Evolutionary conservation across 2,888 invertebrate species (phyloP).

Genomic region (Callyntrura sp.): DNA sequence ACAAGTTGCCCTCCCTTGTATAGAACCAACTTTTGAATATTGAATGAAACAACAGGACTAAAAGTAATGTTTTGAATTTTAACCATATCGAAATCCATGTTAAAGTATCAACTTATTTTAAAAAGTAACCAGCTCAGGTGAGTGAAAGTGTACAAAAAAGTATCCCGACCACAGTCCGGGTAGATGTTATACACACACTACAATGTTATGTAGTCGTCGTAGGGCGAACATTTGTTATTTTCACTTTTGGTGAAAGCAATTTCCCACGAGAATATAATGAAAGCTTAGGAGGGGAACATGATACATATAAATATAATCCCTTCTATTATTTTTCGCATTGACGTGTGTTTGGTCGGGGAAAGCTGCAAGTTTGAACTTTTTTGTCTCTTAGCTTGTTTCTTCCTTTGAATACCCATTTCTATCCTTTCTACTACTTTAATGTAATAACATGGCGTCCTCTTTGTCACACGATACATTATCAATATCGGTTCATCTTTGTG

Average conservation of each 20-base stretch:
- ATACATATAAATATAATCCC: conserved; percentile 44
- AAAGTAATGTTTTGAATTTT: conserved; percentile 67
- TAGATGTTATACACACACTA: too few relatives aligned
- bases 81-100: conserved; percentile 51
- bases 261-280: conserved; percentile 69
- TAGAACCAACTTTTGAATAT: conserved; percentile 39
- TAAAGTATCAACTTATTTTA: neutral
- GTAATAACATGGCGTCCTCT: neutral
- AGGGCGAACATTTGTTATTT: conserved; percentile 70
- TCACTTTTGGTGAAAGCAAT: conserved; percentile 73
- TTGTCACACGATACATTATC: neutral
- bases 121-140: conserved; percentile 27
- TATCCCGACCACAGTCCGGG: too few relatives aligned
- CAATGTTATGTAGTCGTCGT: neutral
- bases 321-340: conserved; percentile 65
- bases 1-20: too few relatives aligned
- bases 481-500: neutral
- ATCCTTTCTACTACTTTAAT: neutral
- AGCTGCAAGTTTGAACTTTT: conserved; percentile 39
- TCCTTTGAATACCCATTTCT: conserved; percentile 10
- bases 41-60: conserved; percentile 64
- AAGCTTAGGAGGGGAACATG: conserved; percentile 46
- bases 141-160: neutral
- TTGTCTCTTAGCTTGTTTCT: conserved; percentile 21
- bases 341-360: conserved; percentile 11